Percentiles rank a stretch among this genome's conserved stretches.
Conservation (phyloP, 2,888 invertebrate species). For the Entomobrya proxima region DNA sequence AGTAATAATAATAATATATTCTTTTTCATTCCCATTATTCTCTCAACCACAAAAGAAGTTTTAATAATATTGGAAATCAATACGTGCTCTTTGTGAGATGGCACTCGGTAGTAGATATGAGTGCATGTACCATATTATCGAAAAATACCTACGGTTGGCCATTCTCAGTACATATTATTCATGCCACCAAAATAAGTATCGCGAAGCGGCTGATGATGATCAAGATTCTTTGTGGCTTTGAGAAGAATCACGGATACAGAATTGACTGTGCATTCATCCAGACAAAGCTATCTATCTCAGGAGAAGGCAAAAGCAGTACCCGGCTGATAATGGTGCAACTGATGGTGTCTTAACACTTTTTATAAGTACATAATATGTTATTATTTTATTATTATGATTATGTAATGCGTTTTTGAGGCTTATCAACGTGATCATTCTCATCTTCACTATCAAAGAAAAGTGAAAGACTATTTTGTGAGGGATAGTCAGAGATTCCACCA, state of each 20-base stretch:
- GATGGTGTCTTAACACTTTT: neutral
- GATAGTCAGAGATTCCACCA: too few species aligned
- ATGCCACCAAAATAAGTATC: neutral
- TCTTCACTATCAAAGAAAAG: too few species aligned
- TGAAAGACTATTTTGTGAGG: too few species aligned
- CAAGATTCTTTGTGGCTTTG: constrained; percentile 26
- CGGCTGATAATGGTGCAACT: too few species aligned
- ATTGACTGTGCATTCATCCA: constrained; percentile 28
- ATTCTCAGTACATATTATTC: neutral
- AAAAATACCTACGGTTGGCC: neutral
- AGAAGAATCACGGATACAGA: constrained; percentile 12
- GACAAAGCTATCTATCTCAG: neutral
- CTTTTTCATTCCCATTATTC: constrained; percentile 25
- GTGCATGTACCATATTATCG: neutral
- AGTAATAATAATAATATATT: constrained; percentile 29
- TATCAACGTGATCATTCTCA: too few species aligned
- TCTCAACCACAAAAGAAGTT: constrained; percentile 41
- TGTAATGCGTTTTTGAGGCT: too few species aligned
- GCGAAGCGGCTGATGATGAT: neutral
- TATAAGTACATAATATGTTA: too few species aligned
- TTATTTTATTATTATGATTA: too few species aligned
- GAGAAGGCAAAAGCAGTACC: too few species aligned
- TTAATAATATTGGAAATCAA: constrained; percentile 62
- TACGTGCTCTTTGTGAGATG: constrained; percentile 32
- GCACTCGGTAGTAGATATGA: neutral